Conservation (phyloP, 2,113 vertebrate species). For the Thamnaconus septentrionalis region DNA sequence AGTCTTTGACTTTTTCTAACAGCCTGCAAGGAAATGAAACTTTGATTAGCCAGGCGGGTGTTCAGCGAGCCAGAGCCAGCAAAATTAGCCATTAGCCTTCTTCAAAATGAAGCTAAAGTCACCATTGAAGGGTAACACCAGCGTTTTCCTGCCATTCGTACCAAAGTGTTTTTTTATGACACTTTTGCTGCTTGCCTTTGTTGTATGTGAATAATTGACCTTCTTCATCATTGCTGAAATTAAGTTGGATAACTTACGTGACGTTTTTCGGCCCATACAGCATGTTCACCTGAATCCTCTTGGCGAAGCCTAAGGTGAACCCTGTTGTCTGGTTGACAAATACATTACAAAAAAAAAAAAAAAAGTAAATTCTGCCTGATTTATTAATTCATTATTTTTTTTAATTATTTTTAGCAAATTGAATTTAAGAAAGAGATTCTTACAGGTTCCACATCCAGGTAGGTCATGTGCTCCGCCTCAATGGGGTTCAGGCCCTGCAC, state of each 20-base stretch:
- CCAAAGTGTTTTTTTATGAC: too few relatives aligned
- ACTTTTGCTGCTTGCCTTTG: too few relatives aligned
- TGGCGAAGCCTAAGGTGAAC: slow-evolving; percentile 90
- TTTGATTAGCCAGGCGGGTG: not conserved
- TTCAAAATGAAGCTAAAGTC: not conserved
- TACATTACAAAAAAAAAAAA: too few relatives aligned
- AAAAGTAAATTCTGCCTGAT: too few relatives aligned
- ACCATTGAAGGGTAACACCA: too few relatives aligned
- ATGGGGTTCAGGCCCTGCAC: slow-evolving; percentile 79
- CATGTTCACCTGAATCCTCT: slow-evolving; percentile 90
- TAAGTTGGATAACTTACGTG: slow-evolving; percentile 73
- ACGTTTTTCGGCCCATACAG: slow-evolving; percentile 79
- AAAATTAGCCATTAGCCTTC: not conserved
- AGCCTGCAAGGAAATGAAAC: slow-evolving; percentile 71
- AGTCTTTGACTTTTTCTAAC: slow-evolving; percentile 74
- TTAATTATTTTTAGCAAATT: not conserved
- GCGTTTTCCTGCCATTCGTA: too few relatives aligned
- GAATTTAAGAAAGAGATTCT: slow-evolving; percentile 39
- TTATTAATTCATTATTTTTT: too few relatives aligned
- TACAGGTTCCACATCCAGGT: slow-evolving; percentile 92
- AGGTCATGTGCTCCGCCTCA: slow-evolving; percentile 83
- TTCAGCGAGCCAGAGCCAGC: not conserved
- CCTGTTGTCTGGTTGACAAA: slow-evolving; percentile 82
- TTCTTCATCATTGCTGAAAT: too few relatives aligned
- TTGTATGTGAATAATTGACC: too few relatives aligned